Evolutionary conservation across 2,113 vertebrate genomes (phyloP).

Genomic region (Corythoichthys haematopterus): DNA sequence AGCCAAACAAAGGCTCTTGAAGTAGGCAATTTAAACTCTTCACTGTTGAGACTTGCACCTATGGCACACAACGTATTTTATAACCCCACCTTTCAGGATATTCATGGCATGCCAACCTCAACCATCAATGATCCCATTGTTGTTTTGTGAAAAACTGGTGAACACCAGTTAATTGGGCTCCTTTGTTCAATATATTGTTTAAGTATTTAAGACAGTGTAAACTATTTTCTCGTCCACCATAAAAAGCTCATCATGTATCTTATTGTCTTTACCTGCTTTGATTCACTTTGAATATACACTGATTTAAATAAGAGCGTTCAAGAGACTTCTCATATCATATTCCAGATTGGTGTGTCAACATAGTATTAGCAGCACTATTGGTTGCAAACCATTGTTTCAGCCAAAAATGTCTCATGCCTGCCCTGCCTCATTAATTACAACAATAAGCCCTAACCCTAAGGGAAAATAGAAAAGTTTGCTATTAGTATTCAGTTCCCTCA

Average conservation of each 20-base stretch:
- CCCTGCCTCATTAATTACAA: slow-evolving; percentile 14
- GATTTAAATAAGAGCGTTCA: slow-evolving; percentile 72
- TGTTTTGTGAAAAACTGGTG: slow-evolving; percentile 21
- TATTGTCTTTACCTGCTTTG: slow-evolving; percentile 69
- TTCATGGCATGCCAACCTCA: slow-evolving; percentile 43
- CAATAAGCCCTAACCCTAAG: slow-evolving; percentile 1
- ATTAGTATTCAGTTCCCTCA: slow-evolving; percentile 55
- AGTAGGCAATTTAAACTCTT: slow-evolving; percentile 58
- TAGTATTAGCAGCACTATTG: slow-evolving; percentile 60
- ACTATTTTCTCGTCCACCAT: slow-evolving; percentile 51
- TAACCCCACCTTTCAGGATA: slow-evolving; percentile 38
- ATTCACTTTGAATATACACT: slow-evolving; percentile 68
- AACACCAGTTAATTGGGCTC: slow-evolving; percentile 56
- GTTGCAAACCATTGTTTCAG: slow-evolving; percentile 55
- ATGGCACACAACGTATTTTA: slow-evolving; percentile 60
- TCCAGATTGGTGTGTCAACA: slow-evolving; percentile 64
- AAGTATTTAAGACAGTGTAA: slow-evolving; percentile 52
- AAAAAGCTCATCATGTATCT: slow-evolving; percentile 71
- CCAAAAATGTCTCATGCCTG: neutral
- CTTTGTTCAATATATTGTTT: slow-evolving; percentile 37
- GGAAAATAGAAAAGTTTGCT: slow-evolving; percentile 16
- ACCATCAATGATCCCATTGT: neutral
- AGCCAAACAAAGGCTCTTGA: slow-evolving; percentile 55
- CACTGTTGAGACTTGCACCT: slow-evolving; percentile 48
- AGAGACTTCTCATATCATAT: slow-evolving; percentile 70